A percentile compares a stretch with the other conserved stretches of the same genome.
These are phyloP conservation scores for Hypotaenidia okinawae DNA, from an alignment of 2,797 vertebrate genomes.

Conservation along the genomic window DNA sequence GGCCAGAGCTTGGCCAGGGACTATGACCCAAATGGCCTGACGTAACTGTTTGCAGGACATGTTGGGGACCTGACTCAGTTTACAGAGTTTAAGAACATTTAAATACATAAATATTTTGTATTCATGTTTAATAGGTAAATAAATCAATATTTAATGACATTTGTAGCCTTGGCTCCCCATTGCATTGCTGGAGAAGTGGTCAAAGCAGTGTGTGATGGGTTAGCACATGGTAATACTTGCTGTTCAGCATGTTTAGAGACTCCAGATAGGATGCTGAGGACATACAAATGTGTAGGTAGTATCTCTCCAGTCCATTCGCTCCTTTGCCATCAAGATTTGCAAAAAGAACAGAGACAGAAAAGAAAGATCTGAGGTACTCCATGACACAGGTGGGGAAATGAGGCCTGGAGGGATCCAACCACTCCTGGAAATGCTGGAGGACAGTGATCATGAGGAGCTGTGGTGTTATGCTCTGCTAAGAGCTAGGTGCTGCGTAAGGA, in stretches of 20 bases:
- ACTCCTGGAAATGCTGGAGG: not conserved
- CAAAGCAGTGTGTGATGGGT: not conserved
- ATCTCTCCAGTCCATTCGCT: not conserved
- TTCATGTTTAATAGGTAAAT: too few species aligned
- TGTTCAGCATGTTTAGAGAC: not conserved
- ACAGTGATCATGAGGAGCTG: not conserved
- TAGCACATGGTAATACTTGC: not conserved
- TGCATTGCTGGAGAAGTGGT: not conserved
- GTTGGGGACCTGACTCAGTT: not conserved
- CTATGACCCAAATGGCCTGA: not conserved
- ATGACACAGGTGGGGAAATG: not conserved
- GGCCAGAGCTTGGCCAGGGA: not conserved
- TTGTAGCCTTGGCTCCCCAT: accelerated
- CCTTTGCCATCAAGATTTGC: not conserved
- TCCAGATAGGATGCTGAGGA: not conserved
- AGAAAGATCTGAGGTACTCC: accelerated
- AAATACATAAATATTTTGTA: too few species aligned
- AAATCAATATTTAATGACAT: not conserved
- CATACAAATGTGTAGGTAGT: not conserved
- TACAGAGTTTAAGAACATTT: accelerated
- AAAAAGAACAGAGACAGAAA: not conserved
- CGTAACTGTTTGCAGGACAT: not conserved
- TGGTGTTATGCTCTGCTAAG: not conserved
- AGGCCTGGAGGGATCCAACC: not conserved
- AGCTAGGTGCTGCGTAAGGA: not conserved